Percentiles rank a stretch among this genome's conserved stretches.
These are phyloP conservation scores for Harpagifer antarcticus DNA, from an alignment of 2,797 vertebrate genomes.

Conservation along the genomic window DNA sequence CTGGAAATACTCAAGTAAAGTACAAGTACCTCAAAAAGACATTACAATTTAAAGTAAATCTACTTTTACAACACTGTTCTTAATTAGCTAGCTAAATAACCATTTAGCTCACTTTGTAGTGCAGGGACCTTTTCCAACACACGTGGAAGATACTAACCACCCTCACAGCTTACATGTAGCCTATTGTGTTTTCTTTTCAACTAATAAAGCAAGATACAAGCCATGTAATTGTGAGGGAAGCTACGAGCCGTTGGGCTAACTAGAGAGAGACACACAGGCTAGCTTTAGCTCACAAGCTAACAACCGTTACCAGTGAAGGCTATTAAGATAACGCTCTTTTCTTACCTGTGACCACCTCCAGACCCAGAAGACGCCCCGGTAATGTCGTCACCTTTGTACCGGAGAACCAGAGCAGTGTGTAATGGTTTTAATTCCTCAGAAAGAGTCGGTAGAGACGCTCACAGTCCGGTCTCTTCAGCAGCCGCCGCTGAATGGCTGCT, in stretches of 20 bases:
- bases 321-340: not conserved
- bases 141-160: not conserved
- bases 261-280: conserved; percentile 59
- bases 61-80: too few species aligned
- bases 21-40: too few species aligned
- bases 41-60: too few species aligned
- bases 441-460: conserved; percentile 60
- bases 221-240: conserved; percentile 8
- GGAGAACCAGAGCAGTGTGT: conserved; percentile 48
- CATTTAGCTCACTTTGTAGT: not conserved
- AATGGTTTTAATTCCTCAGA: conserved; percentile 81
- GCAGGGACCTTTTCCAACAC: not conserved
- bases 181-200: not conserved
- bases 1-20: too few species aligned
- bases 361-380: conserved; percentile 60
- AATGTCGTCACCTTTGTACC: conserved; percentile 52
- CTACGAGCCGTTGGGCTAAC: conserved; percentile 44
- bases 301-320: conserved; percentile 27
- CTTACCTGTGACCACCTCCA: conserved; percentile 76
- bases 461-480: conserved; percentile 73
- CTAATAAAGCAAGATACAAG: conserved; percentile 5
- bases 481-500: conserved; percentile 80
- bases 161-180: not conserved
- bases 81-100: conserved; percentile 41
- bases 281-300: conserved; percentile 74